Evolutionary conservation across 2,113 vertebrate genomes (phyloP).

Genomic region (Ailurus styani): DNA sequence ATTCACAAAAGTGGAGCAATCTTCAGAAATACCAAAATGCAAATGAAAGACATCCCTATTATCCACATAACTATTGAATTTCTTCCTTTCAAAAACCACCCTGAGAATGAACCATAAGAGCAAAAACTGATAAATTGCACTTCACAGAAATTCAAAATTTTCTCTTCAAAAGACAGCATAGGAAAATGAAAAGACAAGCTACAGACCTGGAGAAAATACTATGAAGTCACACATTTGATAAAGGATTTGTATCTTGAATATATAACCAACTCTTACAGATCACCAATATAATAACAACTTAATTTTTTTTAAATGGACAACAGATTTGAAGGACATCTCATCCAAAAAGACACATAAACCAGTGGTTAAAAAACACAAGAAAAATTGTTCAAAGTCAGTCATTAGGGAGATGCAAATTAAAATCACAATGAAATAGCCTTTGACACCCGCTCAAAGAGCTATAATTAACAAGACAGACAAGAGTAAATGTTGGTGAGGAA

Average conservation of each 20-base stretch:
- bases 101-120: background rate
- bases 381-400: background rate
- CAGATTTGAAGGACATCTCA: background rate
- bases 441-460: background rate
- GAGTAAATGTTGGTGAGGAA: background rate
- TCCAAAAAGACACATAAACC: background rate
- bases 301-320: background rate
- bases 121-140: background rate
- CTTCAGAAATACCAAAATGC: background rate
- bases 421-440: background rate
- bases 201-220: background rate
- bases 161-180: background rate
- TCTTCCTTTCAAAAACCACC: background rate
- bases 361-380: background rate
- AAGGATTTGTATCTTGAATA: background rate
- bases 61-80: background rate
- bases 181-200: background rate
- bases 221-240: background rate
- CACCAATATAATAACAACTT: background rate
- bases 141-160: background rate
- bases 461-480: background rate
- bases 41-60: background rate
- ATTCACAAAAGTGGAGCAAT: background rate
- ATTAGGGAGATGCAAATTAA: background rate
- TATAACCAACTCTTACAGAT: background rate